Evolutionary conservation across 2,888 invertebrate species (phyloP), one percentile per base, ranked within the genome.

Genomic region (Hyposoter dolosus): DNA sequence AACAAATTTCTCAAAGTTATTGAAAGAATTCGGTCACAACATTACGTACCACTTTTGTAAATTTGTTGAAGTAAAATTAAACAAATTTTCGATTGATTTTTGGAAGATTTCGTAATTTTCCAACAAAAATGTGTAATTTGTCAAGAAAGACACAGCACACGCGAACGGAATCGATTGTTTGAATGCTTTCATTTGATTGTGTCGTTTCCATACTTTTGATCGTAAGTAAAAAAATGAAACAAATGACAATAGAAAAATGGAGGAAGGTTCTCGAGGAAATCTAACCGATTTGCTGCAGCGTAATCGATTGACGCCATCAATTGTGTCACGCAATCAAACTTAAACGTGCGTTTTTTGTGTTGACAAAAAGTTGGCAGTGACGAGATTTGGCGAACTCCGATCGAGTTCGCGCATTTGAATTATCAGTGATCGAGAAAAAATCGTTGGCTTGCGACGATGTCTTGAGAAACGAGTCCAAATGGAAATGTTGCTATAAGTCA

Each of bases 291-390:
- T 68, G 40, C 28, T 68, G 40, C 28, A 40, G 65, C n/a, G n/a
- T 66, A 17, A 23, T 32, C 19, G 35, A 10, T 65, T 6, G 50
- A 40, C 45, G 76, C 47, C 19, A 76, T 50, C n/a, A 74, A 28
- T 60, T 65, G 45, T 53, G 53, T 60, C 60, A 43, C 10, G 23
- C 65, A 35, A 65, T 40, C 32, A 66, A 66, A 69, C 69, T 56
- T 80, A 72, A 80, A 71, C 79, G 35, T 71, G n/a, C 32, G 56
- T 28, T 56, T 56, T 56, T 23, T 28, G 45, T 60, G 69, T 71
- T 60, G 35, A 35, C 19, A 45, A 79, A 17, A 60, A 60, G 32
- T 35, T 17, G 5, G 32, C 77, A 65, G 50, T 66, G 50, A 50
- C 71, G 0, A 71, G 60, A 47, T 80, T 63, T 23, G 17, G 9